phyloP scores from a whole-genome alignment of 2,797 vertebrate genomes.

The Sebastiscus tertius region DNA sequence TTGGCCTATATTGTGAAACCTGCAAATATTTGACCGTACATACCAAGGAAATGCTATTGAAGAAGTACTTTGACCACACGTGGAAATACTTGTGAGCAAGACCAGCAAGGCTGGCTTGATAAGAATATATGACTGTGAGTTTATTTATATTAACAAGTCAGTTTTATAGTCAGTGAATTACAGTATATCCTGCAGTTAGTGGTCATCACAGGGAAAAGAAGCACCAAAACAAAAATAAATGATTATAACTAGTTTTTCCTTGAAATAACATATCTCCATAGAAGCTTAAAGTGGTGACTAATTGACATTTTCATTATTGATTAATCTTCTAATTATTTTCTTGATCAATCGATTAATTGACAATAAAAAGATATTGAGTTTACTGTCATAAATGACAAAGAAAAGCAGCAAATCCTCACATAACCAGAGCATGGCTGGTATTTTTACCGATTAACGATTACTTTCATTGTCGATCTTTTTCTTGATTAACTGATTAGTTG shows the following conservation, averaged over 20 bases:
- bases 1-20: conserved; percentile 29
- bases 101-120: not conserved
- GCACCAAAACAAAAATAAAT: not conserved
- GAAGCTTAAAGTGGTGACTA: too few relatives aligned
- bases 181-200: not conserved
- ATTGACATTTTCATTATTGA: not conserved
- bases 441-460: too few relatives aligned
- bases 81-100: not conserved
- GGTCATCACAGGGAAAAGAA: not conserved
- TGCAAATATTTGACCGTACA: conserved; percentile 39
- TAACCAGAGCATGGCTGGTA: not conserved
- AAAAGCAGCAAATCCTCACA: not conserved
- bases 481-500: too few relatives aligned
- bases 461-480: too few relatives aligned
- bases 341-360: not conserved
- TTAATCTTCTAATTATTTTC: not conserved
- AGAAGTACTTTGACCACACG: conserved; percentile 44
- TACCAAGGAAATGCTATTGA: not conserved
- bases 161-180: not conserved
- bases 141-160: conserved; percentile 20
- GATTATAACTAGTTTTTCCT: not conserved
- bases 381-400: not conserved
- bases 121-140: not conserved
- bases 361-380: not conserved
- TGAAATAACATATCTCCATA: not conserved